phyloP scores from a whole-genome alignment of 2,113 vertebrate genomes.

The Percopsis transmontana region DNA sequence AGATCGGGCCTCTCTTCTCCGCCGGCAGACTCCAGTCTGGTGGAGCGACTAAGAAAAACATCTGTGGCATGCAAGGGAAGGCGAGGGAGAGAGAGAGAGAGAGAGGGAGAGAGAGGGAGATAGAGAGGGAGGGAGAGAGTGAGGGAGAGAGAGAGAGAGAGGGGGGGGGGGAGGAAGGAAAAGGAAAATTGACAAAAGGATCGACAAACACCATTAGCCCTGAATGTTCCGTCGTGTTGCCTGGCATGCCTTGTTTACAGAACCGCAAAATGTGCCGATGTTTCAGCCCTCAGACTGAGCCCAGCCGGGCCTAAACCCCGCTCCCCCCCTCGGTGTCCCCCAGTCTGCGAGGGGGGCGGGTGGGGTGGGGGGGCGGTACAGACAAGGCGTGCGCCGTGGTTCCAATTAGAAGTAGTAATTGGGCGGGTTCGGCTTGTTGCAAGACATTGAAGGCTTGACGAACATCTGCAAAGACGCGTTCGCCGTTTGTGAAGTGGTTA shows the following conservation, averaged over 20 bases:
- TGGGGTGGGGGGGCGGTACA: not conserved
- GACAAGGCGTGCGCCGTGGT: slow-evolving; percentile 76
- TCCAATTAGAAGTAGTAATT: slow-evolving; percentile 92
- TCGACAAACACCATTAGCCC: slow-evolving; percentile 97
- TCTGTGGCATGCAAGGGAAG: slow-evolving; percentile 93
- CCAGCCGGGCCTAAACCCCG: slow-evolving; percentile 66
- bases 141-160: slow-evolving; percentile 7
- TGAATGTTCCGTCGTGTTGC: slow-evolving; percentile 93
- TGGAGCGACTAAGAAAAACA: slow-evolving; percentile 99
- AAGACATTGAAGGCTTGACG: slow-evolving; percentile 83
- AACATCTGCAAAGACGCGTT: slow-evolving; percentile 90
- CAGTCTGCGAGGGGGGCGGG: not conserved
- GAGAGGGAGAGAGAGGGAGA: slow-evolving; percentile 24
- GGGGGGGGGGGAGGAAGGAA: not conserved
- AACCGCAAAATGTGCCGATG: slow-evolving; percentile 87
- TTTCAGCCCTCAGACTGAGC: slow-evolving; percentile 78
- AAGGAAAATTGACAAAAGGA: slow-evolving; percentile 89
- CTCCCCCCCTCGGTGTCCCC: slow-evolving; percentile 68
- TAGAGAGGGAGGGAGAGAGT: slow-evolving; percentile 35
- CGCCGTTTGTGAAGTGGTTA: slow-evolving; percentile 90
- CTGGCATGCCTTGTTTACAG: slow-evolving; percentile 94
- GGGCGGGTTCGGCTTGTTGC: slow-evolving; percentile 84
- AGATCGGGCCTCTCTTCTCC: slow-evolving; percentile 96
- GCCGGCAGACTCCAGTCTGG: slow-evolving; percentile 99
- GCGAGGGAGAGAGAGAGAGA: slow-evolving; percentile 60